Evolutionary conservation across 2,113 vertebrate species (phyloP).

Genomic region (Alexandromys fortis): DNA sequence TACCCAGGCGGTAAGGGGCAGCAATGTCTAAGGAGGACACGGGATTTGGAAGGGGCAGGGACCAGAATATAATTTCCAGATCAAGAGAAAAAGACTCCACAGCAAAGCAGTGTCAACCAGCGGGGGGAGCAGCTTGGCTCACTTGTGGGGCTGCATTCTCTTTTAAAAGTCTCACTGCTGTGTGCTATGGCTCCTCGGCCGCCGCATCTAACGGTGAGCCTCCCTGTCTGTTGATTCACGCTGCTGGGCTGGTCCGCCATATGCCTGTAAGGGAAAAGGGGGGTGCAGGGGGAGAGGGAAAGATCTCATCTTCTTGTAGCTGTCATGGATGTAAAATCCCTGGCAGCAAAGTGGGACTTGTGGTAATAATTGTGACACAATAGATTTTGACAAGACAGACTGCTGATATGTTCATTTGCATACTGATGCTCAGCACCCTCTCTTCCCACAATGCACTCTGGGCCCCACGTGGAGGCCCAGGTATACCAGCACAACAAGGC

Average conservation of each 20-base stretch:
- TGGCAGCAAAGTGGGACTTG: constrained; percentile 72
- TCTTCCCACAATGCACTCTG: rapidly evolving
- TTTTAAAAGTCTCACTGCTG: background rate
- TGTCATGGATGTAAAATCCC: constrained; percentile 61
- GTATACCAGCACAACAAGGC: background rate
- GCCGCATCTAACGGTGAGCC: background rate
- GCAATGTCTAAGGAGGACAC: rapidly evolving
- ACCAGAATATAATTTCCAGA: rapidly evolving
- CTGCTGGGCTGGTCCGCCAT: background rate
- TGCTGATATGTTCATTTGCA: constrained; percentile 71
- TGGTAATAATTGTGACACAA: constrained; percentile 66
- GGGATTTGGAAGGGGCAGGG: rapidly evolving
- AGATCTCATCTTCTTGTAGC: constrained; percentile 32
- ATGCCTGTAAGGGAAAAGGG: background rate
- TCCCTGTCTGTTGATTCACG: background rate
- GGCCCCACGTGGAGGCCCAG: background rate
- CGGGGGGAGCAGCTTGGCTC: background rate
- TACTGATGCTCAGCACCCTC: background rate
- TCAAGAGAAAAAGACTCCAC: background rate
- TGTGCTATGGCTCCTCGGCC: rapidly evolving
- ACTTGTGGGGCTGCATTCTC: background rate
- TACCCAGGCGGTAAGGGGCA: too few species aligned
- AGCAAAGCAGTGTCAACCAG: rapidly evolving
- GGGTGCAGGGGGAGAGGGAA: too few species aligned
- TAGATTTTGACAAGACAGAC: constrained; percentile 70